Conservation (phyloP, 2,888 invertebrate genomes). For the Myathropa florea region DNA sequence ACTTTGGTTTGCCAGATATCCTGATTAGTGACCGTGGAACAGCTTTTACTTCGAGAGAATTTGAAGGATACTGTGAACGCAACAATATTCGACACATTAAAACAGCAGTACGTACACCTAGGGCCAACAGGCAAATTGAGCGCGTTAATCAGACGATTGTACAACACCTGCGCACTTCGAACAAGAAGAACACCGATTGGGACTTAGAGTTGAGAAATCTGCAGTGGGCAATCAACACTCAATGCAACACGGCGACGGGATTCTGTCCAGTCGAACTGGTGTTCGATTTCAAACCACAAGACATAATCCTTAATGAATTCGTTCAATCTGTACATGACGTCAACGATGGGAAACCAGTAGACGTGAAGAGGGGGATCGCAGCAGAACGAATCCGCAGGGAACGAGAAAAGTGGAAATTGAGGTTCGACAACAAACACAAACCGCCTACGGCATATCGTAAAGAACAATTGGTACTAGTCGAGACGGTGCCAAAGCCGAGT, state of each 20-base stretch:
- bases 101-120: neutral
- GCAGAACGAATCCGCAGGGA: neutral
- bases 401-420: neutral
- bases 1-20: constrained; percentile 71
- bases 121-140: neutral
- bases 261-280: neutral
- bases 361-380: neutral
- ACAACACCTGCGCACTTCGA: neutral
- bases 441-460: neutral
- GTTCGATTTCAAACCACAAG: neutral
- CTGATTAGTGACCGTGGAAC: constrained; percentile 73
- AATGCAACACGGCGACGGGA: neutral
- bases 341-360: neutral
- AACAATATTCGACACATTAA: constrained; percentile 10
- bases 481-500: neutral
- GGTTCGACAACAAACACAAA: neutral
- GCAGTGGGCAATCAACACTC: neutral
- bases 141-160: neutral
- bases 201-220: neutral
- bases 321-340: neutral
- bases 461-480: neutral
- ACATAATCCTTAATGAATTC: neutral
- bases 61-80: constrained; percentile 67
- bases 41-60: constrained; percentile 72
- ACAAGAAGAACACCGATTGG: neutral